Conservation (phyloP, 37 sponge, comb jelly and placozoan genomes). For the Beroe ovata region DNA sequence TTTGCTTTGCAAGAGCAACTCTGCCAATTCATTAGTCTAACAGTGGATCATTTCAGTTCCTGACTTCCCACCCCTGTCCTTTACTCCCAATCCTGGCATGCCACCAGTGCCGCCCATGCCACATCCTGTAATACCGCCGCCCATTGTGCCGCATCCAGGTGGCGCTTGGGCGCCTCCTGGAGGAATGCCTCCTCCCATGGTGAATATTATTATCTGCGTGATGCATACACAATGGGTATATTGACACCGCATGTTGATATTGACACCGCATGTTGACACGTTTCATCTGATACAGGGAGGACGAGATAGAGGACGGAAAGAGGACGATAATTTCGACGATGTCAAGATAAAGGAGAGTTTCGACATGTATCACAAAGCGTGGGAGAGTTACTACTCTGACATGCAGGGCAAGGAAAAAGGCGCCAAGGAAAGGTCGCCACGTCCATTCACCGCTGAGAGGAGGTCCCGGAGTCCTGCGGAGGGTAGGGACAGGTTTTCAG, state of each 20-base stretch:
- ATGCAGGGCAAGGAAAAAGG: not conserved
- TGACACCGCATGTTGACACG: too few relatives aligned
- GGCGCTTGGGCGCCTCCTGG: constrained; percentile 17
- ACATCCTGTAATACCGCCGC: not conserved
- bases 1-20: not conserved
- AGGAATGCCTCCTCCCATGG: not conserved
- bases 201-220: too few relatives aligned
- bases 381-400: constrained; percentile 49
- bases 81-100: not conserved
- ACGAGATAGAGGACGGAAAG: not conserved
- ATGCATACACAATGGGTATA: too few relatives aligned
- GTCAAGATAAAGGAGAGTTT: constrained; percentile 23
- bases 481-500: not conserved
- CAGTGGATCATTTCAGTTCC: constrained; percentile 21
- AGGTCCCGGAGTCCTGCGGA: constrained; percentile 37
- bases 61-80: constrained; percentile 57
- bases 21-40: not conserved
- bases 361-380: constrained; percentile 43
- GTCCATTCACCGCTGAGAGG: not conserved
- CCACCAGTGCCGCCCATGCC: constrained; percentile 22
- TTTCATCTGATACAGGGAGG: not conserved
- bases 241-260: too few relatives aligned
- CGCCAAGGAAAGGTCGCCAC: not conserved
- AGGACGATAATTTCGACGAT: constrained; percentile 14
- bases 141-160: constrained; percentile 1